Evolutionary conservation across 2,113 vertebrate species (phyloP), one percentile per base, ranked within the genome.

Genomic region (Pterocles burchelli): DNA sequence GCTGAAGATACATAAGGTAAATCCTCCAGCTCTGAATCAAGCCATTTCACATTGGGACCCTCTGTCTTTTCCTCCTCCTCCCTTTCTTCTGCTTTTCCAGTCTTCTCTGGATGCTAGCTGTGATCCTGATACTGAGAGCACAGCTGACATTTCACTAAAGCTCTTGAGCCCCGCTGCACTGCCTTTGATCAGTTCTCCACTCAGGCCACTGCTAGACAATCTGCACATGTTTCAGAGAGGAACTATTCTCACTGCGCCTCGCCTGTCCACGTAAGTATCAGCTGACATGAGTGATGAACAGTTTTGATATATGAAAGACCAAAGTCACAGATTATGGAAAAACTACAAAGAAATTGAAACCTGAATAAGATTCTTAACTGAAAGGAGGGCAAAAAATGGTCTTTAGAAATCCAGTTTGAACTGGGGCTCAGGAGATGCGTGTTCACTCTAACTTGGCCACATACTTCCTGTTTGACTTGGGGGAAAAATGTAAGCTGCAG

Each of bases 121-220:
- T 78, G 79, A 41, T 84, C 19, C 21, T 38, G 72, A 52, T 84
- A 22, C 21, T 43, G 75, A 52, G 36, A 96, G 31, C 58, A 63
- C 68, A 76, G 73, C 61, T 93, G 91, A 90, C 31, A 5, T 85
- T 62, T 80, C 6, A 3, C 49, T 81, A 77, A 72, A 78, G 78
- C 86, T 93, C 10, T 72, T 2, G 6, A 72, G 29, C 48, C 46
- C 61, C 0, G 11, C 77, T 75, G 57, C 49, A 36, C 72, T 77
- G 85, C 71, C 78, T 92, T 93, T 96, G 86, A 84, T 93, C 85
- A 91, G 46, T 3, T 9, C 49, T 84, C 22, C 68, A 21, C 73
- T 96, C 74, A 62, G 36, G 83, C 70, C 54, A 11, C 33, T 46
- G 43, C 13, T 6, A 91, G 41, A 70, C 61, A 34, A 38, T n/a